A percentile compares a stretch with the other conserved stretches of the same genome.
These are phyloP conservation scores for Aphodius sticticus DNA, from an alignment of 2,888 invertebrate genomes.

Conservation along the genomic window DNA sequence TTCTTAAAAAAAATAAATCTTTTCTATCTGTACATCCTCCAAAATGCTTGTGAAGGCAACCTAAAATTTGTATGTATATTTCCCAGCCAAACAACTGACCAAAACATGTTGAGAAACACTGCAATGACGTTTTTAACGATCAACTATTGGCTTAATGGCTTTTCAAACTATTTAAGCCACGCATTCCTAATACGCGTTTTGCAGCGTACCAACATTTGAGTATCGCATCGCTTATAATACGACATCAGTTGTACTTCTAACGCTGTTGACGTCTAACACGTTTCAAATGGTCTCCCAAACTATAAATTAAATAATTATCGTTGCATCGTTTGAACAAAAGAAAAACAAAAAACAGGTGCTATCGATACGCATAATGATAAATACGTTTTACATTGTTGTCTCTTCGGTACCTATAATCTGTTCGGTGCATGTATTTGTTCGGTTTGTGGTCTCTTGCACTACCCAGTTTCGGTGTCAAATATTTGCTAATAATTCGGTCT, in stretches of 20 bases:
- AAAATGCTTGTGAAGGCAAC: too few species aligned
- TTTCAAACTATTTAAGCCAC: background rate
- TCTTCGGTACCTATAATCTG: background rate
- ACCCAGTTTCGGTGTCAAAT: background rate
- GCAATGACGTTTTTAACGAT: background rate
- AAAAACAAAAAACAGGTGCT: too few species aligned
- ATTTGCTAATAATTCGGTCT: slow-evolving; percentile 7
- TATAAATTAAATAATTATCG: too few species aligned
- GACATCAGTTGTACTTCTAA: background rate
- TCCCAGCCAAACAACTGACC: background rate
- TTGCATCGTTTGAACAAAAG: too few species aligned
- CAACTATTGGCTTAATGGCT: slow-evolving; percentile 5
- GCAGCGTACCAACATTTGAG: background rate
- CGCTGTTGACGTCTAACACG: background rate
- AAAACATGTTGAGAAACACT: background rate
- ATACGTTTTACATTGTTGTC: too few species aligned
- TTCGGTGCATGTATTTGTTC: background rate
- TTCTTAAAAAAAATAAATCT: too few species aligned
- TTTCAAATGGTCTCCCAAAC: too few species aligned
- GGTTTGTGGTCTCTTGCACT: background rate
- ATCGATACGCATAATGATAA: too few species aligned
- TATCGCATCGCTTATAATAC: background rate
- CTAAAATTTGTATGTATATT: too few species aligned
- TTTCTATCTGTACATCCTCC: too few species aligned
- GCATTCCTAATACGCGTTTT: background rate